Evolutionary conservation across 2,888 invertebrate genomes (phyloP), one percentile per base, ranked within the genome.

Genomic region (Trypoxylon attenuatum): DNA sequence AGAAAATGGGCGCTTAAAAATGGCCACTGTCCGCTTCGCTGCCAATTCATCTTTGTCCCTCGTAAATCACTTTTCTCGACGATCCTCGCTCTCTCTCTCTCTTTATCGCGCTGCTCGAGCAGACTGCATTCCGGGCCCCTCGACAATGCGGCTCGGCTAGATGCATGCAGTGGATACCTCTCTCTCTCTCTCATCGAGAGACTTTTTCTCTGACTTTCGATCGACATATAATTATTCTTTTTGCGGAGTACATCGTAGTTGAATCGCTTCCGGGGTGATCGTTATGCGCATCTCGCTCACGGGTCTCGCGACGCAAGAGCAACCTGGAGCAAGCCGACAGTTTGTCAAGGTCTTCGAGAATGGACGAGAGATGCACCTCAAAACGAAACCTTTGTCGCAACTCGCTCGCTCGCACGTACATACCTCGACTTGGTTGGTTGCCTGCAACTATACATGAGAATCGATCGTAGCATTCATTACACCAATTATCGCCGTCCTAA

Each of bases 401-500:
- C n/a, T n/a, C n/a, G n/a, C n/a, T n/a, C n/a, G n/a, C n/a, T n/a
- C n/a, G n/a, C n/a, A n/a, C n/a, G n/a, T n/a, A n/a, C n/a, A n/a
- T n/a, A n/a, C n/a, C n/a, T n/a, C n/a, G n/a, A n/a, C n/a, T n/a
- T n/a, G n/a, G n/a, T n/a, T n/a, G n/a, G n/a, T n/a, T n/a, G n/a
- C n/a, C n/a, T n/a, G n/a, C n/a, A 16, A 27, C 10, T 22, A n/a
- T 8, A 5, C 18, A 21, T 15, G 6, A 10, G 43, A 10, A 63
- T 66, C 57, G 62, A 66, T 53, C 57, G 46, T 2, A 27, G 42
- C 53, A 45, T 53, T 62, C 51, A 52, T 65, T 61, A 57, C 58
- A 61, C 68, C 67, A 75, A 75, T 75, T 74, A 75, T 66, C 74
- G 64, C 57, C 58, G 51, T 60, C 56, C 58, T 46, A 57, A 60